These are phyloP conservation scores for Sitophilus oryzae DNA, from an alignment of 1,140 invertebrate species.

Conservation along the genomic window DNA sequence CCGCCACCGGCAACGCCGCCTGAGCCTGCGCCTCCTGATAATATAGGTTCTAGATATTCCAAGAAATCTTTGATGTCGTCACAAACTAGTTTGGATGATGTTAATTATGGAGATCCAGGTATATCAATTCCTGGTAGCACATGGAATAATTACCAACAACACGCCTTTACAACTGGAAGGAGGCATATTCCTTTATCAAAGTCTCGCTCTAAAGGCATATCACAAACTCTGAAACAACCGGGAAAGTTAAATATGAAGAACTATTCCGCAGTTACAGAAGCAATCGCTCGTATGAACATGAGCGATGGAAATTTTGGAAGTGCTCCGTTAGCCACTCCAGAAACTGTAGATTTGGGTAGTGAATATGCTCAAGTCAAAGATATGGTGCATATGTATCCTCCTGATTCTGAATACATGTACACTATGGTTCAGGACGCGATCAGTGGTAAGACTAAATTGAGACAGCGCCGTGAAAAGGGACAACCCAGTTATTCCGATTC, in stretches of 20 bases:
- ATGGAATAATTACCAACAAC: slow-evolving; percentile 62
- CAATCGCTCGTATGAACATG: slow-evolving; percentile 71
- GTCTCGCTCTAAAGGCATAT: slow-evolving; percentile 65
- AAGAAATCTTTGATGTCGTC: slow-evolving; percentile 45
- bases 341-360: slow-evolving; percentile 67
- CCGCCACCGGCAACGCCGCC: slow-evolving; percentile 74
- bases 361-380: slow-evolving; percentile 64
- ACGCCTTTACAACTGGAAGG: slow-evolving; percentile 78
- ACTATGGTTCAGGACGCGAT: slow-evolving; percentile 59
- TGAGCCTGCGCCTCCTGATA: slow-evolving; percentile 74
- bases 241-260: slow-evolving; percentile 87
- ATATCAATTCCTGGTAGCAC: slow-evolving; percentile 45
- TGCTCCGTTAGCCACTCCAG: slow-evolving; percentile 74
- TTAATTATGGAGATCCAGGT: slow-evolving; percentile 48
- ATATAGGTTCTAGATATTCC: slow-evolving; percentile 40
- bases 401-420: slow-evolving; percentile 56
- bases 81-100: slow-evolving; percentile 60
- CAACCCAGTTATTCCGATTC: slow-evolving; percentile 73
- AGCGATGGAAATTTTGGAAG: slow-evolving; percentile 55
- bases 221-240: slow-evolving; percentile 80
- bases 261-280: slow-evolving; percentile 81
- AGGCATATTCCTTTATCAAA: slow-evolving; percentile 58
- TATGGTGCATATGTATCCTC: slow-evolving; percentile 55
- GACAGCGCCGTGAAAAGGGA: slow-evolving; percentile 58
- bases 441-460: slow-evolving; percentile 54